Percentiles rank a stretch among this genome's conserved stretches.
These are phyloP conservation scores for Albula goreensis DNA, from an alignment of 2,113 vertebrate species.

Conservation along the genomic window DNA sequence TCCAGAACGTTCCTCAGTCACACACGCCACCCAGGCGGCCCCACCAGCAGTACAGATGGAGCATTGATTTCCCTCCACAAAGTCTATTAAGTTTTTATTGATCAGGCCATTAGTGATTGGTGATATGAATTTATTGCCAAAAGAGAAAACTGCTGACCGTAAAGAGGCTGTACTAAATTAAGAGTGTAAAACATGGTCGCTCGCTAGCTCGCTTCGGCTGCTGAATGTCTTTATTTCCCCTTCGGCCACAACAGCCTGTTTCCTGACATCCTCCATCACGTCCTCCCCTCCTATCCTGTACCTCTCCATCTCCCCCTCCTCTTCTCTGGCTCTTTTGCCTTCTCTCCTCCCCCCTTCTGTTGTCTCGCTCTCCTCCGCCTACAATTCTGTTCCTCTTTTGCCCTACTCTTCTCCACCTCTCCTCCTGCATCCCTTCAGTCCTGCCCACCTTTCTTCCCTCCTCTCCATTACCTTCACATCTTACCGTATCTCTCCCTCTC, in stretches of 20 bases:
- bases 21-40: constrained; percentile 57
- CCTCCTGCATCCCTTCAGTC: neutral
- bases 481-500: too few relatives aligned
- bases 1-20: constrained; percentile 34
- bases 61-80: constrained; percentile 40
- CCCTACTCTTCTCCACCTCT: neutral
- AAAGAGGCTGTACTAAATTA: constrained; percentile 70
- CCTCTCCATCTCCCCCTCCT: neutral
- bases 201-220: neutral
- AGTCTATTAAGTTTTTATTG: constrained; percentile 76
- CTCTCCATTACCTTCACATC: too few relatives aligned
- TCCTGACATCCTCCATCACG: neutral
- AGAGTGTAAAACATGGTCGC: constrained; percentile 60
- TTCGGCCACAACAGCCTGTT: constrained; percentile 14
- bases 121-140: constrained; percentile 74
- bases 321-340: constrained; percentile 5
- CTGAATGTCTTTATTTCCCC: constrained; percentile 12
- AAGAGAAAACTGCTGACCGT: constrained; percentile 71
- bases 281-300: neutral
- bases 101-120: constrained; percentile 68
- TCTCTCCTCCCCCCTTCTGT: constrained; percentile 14
- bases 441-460: too few relatives aligned
- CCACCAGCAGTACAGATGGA: constrained; percentile 20
- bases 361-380: neutral
- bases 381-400: neutral